Evolutionary conservation across 2,888 invertebrate genomes (phyloP).

Genomic region (Drosophila pseudotakahashii): DNA sequence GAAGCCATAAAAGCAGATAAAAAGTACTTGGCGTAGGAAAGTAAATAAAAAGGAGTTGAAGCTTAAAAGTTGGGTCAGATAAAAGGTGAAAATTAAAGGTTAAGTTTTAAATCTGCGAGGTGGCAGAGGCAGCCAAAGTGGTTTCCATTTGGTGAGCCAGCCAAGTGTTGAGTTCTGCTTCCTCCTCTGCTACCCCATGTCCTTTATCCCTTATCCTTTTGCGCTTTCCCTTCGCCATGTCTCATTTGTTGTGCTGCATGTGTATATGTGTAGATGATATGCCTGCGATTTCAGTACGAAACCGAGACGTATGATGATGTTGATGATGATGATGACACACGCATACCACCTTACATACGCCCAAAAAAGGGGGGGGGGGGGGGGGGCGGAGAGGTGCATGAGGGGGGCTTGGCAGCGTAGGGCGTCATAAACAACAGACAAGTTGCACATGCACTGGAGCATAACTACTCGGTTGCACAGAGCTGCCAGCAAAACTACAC

Average conservation of each 20-base stretch:
- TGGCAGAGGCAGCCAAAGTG: constrained; percentile 29
- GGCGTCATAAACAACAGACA: constrained; percentile 76
- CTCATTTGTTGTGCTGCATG: constrained; percentile 23
- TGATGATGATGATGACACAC: constrained; percentile 64
- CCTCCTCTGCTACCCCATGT: constrained; percentile 5
- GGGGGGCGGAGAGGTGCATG: background rate
- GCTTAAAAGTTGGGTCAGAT: background rate
- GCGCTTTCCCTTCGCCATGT: constrained; percentile 10
- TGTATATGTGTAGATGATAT: constrained; percentile 55
- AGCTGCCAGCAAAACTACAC: constrained; percentile 43
- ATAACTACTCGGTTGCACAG: constrained; percentile 64
- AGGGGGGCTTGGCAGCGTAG: constrained; percentile 24
- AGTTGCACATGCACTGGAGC: constrained; percentile 75
- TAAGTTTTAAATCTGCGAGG: constrained; percentile 24
- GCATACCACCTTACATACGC: constrained; percentile 17
- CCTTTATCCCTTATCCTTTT: constrained; percentile 8
- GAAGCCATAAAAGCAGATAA: constrained; percentile 7
- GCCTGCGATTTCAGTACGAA: constrained; percentile 71
- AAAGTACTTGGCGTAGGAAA: background rate
- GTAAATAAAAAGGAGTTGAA: background rate
- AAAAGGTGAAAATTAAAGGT: constrained; percentile 22
- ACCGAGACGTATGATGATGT: constrained; percentile 75
- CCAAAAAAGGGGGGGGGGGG: background rate
- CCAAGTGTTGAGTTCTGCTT: constrained; percentile 35
- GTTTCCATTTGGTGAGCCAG: constrained; percentile 31